Percentiles rank a stretch among this genome's conserved stretches.
Conservation (phyloP, 2,888 invertebrate species). For the Agonopterix subpropinquella region DNA sequence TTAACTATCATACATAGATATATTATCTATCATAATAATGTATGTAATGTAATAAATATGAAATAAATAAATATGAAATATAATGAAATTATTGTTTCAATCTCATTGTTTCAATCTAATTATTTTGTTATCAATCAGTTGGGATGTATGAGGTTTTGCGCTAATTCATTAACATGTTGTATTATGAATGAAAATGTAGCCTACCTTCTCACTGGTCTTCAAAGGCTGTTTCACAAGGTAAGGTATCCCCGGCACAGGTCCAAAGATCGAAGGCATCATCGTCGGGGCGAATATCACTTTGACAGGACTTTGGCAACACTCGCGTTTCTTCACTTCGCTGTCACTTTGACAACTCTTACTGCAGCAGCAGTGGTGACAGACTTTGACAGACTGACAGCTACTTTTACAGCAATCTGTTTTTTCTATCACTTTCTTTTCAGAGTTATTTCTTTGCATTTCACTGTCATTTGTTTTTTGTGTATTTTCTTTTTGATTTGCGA, state of each 20-base stretch:
- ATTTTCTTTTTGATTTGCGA: no score
- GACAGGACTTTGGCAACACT: constrained; percentile 38
- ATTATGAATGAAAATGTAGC: constrained; percentile 10
- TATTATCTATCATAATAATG: no score
- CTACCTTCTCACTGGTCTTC: constrained; percentile 47
- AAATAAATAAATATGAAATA: no score
- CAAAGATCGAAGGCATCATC: constrained; percentile 59
- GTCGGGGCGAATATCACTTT: constrained; percentile 62
- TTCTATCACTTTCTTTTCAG: background rate
- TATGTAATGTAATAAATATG: no score
- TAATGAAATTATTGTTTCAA: no score
- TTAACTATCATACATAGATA: no score
- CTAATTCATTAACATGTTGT: no score
- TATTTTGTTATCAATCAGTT: no score
- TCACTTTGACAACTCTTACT: constrained; percentile 10
- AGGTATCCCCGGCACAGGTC: constrained; percentile 45
- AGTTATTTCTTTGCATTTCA: constrained; percentile 23
- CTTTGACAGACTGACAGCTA: constrained; percentile 9
- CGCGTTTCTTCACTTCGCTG: constrained; percentile 48
- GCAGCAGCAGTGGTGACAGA: constrained; percentile 42
- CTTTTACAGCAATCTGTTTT: constrained; percentile 7
- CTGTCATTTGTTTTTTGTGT: constrained; percentile 5
- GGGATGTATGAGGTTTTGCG: no score
- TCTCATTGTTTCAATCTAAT: no score
- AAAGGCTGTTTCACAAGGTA: constrained; percentile 45